Percentiles rank a stretch among this genome's conserved stretches.
phyloP scores from a whole-genome alignment of 2,797 vertebrate genomes.

The Margarornis squamiger region DNA sequence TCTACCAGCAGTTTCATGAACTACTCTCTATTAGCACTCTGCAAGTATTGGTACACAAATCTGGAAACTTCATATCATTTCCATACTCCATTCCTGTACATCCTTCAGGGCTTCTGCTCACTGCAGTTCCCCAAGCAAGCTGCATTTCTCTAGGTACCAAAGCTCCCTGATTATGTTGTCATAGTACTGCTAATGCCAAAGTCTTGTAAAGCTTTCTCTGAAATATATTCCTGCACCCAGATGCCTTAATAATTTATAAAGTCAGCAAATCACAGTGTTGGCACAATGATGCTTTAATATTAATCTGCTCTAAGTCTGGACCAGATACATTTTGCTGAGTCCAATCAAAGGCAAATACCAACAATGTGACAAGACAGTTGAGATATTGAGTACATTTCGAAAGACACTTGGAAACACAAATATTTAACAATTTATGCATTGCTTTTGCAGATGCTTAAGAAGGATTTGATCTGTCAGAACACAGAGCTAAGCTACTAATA shows the following conservation, averaged over 20 bases:
- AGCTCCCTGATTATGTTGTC: neutral
- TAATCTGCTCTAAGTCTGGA: conserved; percentile 20
- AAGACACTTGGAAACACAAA: neutral
- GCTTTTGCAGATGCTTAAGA: neutral
- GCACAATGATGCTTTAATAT: conserved; percentile 6
- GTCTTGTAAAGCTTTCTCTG: neutral
- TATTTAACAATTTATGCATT: conserved; percentile 16
- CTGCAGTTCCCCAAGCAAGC: neutral
- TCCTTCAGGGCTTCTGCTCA: neutral
- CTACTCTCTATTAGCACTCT: neutral
- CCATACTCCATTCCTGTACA: neutral
- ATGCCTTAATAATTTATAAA: conserved; percentile 52
- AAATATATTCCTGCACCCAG: neutral
- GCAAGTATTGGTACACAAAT: accelerated
- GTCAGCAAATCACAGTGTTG: conserved; percentile 5
- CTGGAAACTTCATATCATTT: neutral
- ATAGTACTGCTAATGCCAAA: neutral
- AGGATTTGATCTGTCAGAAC: neutral
- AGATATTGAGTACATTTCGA: conserved; percentile 35
- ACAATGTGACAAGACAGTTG: neutral
- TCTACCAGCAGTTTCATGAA: neutral
- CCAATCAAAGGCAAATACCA: neutral
- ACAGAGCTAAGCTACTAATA: neutral
- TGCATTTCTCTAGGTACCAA: neutral
- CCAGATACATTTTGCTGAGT: neutral